phyloP scores from a whole-genome alignment of 2,113 vertebrate species.

The Tautogolabrus adspersus region DNA sequence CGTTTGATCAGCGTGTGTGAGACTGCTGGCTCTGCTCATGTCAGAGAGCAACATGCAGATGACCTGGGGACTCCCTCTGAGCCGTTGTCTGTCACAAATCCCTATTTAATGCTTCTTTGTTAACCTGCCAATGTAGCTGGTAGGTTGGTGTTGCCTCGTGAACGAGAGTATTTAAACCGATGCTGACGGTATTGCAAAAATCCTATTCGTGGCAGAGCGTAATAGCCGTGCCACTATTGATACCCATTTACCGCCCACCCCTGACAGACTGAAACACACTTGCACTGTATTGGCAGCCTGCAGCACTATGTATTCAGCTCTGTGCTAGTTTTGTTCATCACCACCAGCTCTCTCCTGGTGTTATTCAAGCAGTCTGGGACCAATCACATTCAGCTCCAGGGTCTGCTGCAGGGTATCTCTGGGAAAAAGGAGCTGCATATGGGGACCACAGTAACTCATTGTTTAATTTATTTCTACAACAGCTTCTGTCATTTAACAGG shows the following conservation, averaged over 20 bases:
- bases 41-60: too few relatives aligned
- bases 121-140: too few relatives aligned
- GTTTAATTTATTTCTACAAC: not conserved
- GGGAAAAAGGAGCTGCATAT: not conserved
- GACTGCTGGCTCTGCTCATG: too few relatives aligned
- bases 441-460: not conserved
- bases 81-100: too few relatives aligned
- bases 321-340: slow-evolving; percentile 1
- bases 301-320: slow-evolving; percentile 10
- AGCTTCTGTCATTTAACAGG: slow-evolving; percentile 1
- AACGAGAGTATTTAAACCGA: too few relatives aligned
- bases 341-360: not conserved
- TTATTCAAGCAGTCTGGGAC: not conserved
- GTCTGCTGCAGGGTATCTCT: slow-evolving; percentile 10
- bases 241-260: not conserved
- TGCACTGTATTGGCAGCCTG: slow-evolving; percentile 10
- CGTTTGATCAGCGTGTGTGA: too few relatives aligned
- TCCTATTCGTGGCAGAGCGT: too few relatives aligned
- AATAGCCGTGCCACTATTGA: too few relatives aligned
- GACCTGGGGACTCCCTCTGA: too few relatives aligned
- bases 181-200: too few relatives aligned
- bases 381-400: slow-evolving; percentile 5
- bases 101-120: too few relatives aligned
- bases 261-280: not conserved
- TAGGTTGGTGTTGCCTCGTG: too few relatives aligned